Evolutionary conservation across 2,888 invertebrate genomes (phyloP), one percentile per base, ranked within the genome.

Genomic region (Boloria euphrosyne): DNA sequence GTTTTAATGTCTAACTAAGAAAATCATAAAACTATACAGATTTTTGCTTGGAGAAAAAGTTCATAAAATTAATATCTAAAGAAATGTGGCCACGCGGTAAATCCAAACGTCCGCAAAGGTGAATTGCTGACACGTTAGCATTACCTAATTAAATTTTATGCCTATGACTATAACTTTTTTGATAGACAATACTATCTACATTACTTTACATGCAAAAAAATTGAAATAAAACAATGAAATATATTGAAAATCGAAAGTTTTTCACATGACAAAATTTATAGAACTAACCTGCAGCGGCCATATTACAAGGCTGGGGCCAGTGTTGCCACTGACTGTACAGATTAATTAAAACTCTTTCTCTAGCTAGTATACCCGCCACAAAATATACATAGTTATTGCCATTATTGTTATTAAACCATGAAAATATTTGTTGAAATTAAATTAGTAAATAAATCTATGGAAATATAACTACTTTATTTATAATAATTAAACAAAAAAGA

Each of bases 231-330:
- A 68, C 51, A 67, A 66, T 72, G 70, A 69, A 64, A 71, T 71
- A 66, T 74, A 73, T 69, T 61, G 74, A 74, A 70, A 76, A 70
- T 65, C 73, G 72, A 79, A 72, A 74, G 78, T 76, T 76, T 86
- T 91, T 87, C 89, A 91, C 86, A 87, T 93, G 92, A 93, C 86
- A 89, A 91, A 91, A 89, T 88, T 85, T 81, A 80, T 81, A 81
- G 84, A 87, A 94, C 95, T 93, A 94, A 95, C 95, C 95, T 95
- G 94, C 90, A 91, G 94, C 93, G 93, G 95, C 95, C 95, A 95
- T 95, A 93, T 94, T 94, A 93, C 89, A 92, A 90, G 92, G 93
- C 92, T 89, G 87, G 83, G 84, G 84, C 83, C 80, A 78, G 85
- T 88, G 89, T 86, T 92, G 89, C 91, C 90, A 90, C 83, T 73